Conservation (phyloP, 2,888 invertebrate genomes). For the Dilophus febrilis region DNA sequence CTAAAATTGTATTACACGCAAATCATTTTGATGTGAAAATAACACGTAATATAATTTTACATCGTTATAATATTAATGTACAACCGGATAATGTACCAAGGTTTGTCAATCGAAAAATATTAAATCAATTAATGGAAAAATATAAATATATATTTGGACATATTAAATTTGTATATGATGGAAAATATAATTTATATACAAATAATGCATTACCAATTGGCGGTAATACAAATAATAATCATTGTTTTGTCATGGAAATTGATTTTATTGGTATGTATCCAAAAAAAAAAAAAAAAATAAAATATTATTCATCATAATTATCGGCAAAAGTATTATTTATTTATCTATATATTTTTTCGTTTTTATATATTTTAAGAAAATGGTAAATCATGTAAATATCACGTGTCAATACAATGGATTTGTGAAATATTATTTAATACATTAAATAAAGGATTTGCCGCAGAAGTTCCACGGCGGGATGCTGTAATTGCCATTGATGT, state of each 20-base stretch:
- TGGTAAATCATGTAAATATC: constrained; percentile 93
- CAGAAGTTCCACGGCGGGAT: constrained; percentile 92
- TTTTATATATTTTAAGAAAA: constrained; percentile 32
- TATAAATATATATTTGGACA: constrained; percentile 94
- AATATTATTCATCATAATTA: no score
- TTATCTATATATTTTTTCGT: no score
- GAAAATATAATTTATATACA: constrained; percentile 95
- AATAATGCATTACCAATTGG: constrained; percentile 95
- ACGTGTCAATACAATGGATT: constrained; percentile 95
- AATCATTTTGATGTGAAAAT: constrained; percentile 99
- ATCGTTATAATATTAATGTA: constrained; percentile 98
- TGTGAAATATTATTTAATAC: constrained; percentile 87
- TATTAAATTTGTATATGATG: constrained; percentile 96
- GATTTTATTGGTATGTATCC: no score
- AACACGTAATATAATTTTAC: constrained; percentile 92
- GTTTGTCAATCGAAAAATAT: constrained; percentile 90
- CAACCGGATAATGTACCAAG: constrained; percentile 99
- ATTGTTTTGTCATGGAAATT: no score
- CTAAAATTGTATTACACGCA: constrained; percentile 88
- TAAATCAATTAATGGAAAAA: constrained; percentile 96
- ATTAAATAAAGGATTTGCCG: constrained; percentile 94
- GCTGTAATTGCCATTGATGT: constrained; percentile 95
- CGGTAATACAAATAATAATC: constrained; percentile 80
- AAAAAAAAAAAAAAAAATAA: no score
- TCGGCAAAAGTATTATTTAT: no score